A percentile compares a stretch with the other conserved stretches of the same genome.
Evolutionary conservation across 2,888 invertebrate species (phyloP).

Genomic region (Conistra vaccinii): DNA sequence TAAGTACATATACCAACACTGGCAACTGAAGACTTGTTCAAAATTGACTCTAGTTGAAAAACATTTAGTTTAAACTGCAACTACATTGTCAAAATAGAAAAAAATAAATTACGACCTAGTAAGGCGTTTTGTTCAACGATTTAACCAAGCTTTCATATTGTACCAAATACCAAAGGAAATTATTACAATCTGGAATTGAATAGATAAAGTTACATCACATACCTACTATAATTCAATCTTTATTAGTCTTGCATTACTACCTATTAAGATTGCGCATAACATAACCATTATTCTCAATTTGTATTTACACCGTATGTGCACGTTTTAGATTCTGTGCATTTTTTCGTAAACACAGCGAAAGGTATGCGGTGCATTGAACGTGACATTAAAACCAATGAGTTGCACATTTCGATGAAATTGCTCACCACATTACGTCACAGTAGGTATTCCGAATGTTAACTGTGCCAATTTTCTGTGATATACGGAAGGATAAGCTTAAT

Average conservation of each 20-base stretch:
- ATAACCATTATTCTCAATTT: slow-evolving; percentile 40
- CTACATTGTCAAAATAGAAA: neutral
- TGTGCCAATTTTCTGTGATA: slow-evolving; percentile 25
- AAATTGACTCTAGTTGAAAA: neutral
- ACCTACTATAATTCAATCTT: slow-evolving; percentile 12
- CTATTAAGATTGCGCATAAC: slow-evolving; percentile 21
- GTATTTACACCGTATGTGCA: slow-evolving; percentile 27
- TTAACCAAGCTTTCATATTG: neutral
- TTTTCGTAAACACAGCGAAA: slow-evolving; percentile 56
- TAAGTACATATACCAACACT: neutral
- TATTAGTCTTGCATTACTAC: slow-evolving; percentile 19
- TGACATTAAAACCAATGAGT: slow-evolving; percentile 65
- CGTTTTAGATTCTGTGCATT: slow-evolving; percentile 48
- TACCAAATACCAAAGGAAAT: slow-evolving; percentile 1
- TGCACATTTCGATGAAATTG: slow-evolving; percentile 61
- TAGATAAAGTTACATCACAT: slow-evolving; percentile 22
- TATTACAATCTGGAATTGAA: slow-evolving; percentile 7
- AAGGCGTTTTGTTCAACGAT: neutral
- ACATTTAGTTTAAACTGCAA: neutral
- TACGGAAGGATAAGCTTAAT: slow-evolving; percentile 14
- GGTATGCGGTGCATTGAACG: slow-evolving; percentile 64
- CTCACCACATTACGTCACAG: slow-evolving; percentile 48
- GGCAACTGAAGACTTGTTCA: neutral
- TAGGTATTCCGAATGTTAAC: slow-evolving; percentile 34
- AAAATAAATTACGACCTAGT: neutral